These are phyloP conservation scores for Calephelis perditalis DNA, from an alignment of 2,888 invertebrate species.

Conservation along the genomic window DNA sequence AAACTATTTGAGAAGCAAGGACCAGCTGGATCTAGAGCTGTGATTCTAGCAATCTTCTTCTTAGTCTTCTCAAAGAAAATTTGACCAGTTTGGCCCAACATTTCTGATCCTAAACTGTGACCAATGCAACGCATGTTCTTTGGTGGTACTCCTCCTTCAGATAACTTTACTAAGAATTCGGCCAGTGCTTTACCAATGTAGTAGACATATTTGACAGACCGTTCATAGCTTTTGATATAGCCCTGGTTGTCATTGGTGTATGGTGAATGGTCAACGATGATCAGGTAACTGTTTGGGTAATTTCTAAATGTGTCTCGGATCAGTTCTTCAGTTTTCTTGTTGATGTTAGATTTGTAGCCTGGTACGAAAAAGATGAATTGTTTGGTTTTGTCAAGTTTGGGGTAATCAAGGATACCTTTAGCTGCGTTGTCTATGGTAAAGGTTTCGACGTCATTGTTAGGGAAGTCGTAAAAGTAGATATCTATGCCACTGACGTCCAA, in stretches of 20 bases:
- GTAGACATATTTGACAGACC: slow-evolving; percentile 58
- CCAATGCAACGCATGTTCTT: slow-evolving; percentile 61
- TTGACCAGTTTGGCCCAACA: slow-evolving; percentile 54
- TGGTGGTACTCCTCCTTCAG: slow-evolving; percentile 46
- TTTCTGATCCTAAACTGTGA: slow-evolving; percentile 65
- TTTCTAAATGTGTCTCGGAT: slow-evolving; percentile 53
- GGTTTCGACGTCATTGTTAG: slow-evolving; percentile 38
- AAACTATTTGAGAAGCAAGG: slow-evolving; percentile 62
- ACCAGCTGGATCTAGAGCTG: slow-evolving; percentile 66
- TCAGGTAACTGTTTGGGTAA: slow-evolving; percentile 57
- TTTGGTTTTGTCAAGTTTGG: slow-evolving; percentile 45
- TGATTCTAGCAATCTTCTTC: slow-evolving; percentile 50
- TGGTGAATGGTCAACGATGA: slow-evolving; percentile 63
- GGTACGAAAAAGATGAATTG: slow-evolving; percentile 58
- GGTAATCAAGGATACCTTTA: slow-evolving; percentile 44
- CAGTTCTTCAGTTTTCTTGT: slow-evolving; percentile 52
- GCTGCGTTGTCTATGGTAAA: slow-evolving; percentile 52
- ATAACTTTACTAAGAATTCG: slow-evolving; percentile 44
- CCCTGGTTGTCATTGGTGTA: slow-evolving; percentile 60
- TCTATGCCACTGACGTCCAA: slow-evolving; percentile 54
- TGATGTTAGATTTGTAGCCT: slow-evolving; percentile 60
- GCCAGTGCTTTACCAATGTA: slow-evolving; percentile 60
- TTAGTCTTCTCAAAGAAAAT: slow-evolving; percentile 46
- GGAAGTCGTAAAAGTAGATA: slow-evolving; percentile 58
- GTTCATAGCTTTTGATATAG: slow-evolving; percentile 54